Evolutionary conservation across 2,888 invertebrate species (phyloP), one percentile per base, ranked within the genome.

Genomic region (Drosophila maculinotata): DNA sequence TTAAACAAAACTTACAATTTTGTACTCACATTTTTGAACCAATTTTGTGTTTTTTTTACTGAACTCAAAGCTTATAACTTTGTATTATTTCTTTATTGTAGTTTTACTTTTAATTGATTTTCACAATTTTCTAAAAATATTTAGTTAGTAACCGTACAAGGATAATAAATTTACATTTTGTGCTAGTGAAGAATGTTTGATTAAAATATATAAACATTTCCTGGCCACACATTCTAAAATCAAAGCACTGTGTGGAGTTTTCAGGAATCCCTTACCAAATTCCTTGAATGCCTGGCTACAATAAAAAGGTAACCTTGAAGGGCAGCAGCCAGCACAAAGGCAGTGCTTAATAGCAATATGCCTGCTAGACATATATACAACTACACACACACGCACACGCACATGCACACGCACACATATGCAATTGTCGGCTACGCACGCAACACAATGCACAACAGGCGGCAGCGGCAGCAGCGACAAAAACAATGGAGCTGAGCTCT

Each of bases 401-500:
- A 17, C 41, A 41, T 31, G 7, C 31, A 2, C 25, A 14, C 20
- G 23, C 36, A 10, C 23, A 20, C 14, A 28, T 14, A n/a, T 28
- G 28, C 52, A 52, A 42, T 41, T 44, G 31, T 28, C 10, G 30
- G 17, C 14, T 10, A 51, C 23, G 20, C 59, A 59, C 59, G 60
- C 44, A 39, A 33, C 26, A 41, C 60, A 45, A 62, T 63, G 64
- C n/a, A n/a, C n/a, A n/a, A n/a, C n/a, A n/a, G n/a, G n/a, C n/a
- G n/a, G n/a, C n/a, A n/a, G n/a, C n/a, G 51, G 51, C 10, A 44
- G 35, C 23, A 41, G n/a, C 12, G 47, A 48, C 56, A 33, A 23
- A 36, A 74, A 68, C 44, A 76, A 58, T 49, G 64, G 39, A 58
- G 54, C 78, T 69, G 31, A 76, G 77, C 80, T 78, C 62, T 20